Evolutionary conservation across 2,797 vertebrate genomes (phyloP), one percentile per base, ranked within the genome.

Genomic region (Anguilla megastoma): DNA sequence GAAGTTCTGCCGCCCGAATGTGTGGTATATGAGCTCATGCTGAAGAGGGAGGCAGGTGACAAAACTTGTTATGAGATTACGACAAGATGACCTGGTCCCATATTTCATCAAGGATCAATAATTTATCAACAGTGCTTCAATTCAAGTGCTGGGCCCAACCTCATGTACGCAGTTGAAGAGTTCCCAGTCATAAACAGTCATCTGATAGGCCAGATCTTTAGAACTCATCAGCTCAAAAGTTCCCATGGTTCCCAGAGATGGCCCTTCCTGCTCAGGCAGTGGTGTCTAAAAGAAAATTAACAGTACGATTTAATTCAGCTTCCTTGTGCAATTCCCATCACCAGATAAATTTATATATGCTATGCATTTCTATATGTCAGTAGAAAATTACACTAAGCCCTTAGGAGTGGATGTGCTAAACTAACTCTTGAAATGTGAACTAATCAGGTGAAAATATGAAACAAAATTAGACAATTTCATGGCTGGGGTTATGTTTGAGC

Each of bases 181-280:
- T 88, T 99, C 98, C 99, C 98, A 99, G 89, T 99, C 99, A 60
- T 98, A 99, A 88, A 97, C 93, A 3, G 98, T 99, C 97, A 99
- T 97, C 91, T 99, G 98, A 92, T 97, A 97, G 2, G 98, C 98
- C 92, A 99, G 95, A 88, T 99, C 99, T 93, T 99, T 99, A 3
- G 98, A 99, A 94, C 99, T 99, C 98, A 99, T 99, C 92, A 99
- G 91, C 94, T 99, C 99, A 86, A 99, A 98, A 0, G 95, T 98
- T 91, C 96, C 94, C 90, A 98, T 91, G 14, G 98, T 97, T 33
- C 98, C 98, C 41, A 94, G 3, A 24, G 97, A 97, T 0, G 97
- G 98, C 60, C 98, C 98, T 89, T 99, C 98, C 93, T 99, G 99
- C 93, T 99, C 98, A 79, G 97, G 96, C 86, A 99, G 90, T 1